These are phyloP conservation scores for Coelopa frigida DNA, from an alignment of 1,140 invertebrate genomes.

Conservation along the genomic window DNA sequence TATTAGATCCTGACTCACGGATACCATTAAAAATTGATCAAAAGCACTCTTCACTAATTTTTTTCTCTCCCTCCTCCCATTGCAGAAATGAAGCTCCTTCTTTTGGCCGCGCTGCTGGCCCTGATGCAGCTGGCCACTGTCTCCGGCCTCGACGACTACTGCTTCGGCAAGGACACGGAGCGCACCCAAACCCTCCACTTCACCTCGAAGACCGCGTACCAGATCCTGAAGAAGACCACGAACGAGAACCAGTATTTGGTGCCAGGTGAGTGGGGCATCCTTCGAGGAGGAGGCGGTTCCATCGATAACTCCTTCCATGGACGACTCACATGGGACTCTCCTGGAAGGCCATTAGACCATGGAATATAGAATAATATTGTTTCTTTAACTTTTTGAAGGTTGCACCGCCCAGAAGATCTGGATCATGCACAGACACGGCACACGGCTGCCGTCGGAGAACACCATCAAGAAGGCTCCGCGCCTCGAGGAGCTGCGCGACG, in stretches of 20 bases:
- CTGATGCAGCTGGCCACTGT: slow-evolving; percentile 4
- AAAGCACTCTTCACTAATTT: no score
- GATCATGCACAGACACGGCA: slow-evolving; percentile 58
- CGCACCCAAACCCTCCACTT: slow-evolving; percentile 52
- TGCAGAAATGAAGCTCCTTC: slow-evolving; percentile 26
- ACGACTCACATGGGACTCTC: not conserved
- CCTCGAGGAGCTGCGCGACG: slow-evolving; percentile 46
- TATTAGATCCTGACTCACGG: no score
- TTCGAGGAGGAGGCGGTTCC: no score
- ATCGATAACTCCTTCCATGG: no score
- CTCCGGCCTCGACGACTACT: slow-evolving; percentile 48
- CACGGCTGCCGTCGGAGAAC: slow-evolving; percentile 50
- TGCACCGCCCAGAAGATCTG: slow-evolving; percentile 57
- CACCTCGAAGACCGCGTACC: slow-evolving; percentile 58
- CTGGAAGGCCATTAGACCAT: not conserved
- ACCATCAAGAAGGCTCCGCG: slow-evolving; percentile 49
- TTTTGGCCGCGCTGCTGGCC: slow-evolving; percentile 24
- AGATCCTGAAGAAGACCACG: slow-evolving; percentile 50
- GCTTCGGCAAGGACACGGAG: slow-evolving; percentile 52
- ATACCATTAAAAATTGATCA: no score
- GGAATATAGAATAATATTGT: not conserved
- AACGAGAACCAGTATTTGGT: slow-evolving; percentile 48
- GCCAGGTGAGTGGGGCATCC: slow-evolving; percentile 47
- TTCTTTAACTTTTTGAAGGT: slow-evolving; percentile 43
- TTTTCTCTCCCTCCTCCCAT: slow-evolving; percentile 1